phyloP scores from a whole-genome alignment of 2,113 vertebrate genomes.

The Drymodes brunneopygia region DNA sequence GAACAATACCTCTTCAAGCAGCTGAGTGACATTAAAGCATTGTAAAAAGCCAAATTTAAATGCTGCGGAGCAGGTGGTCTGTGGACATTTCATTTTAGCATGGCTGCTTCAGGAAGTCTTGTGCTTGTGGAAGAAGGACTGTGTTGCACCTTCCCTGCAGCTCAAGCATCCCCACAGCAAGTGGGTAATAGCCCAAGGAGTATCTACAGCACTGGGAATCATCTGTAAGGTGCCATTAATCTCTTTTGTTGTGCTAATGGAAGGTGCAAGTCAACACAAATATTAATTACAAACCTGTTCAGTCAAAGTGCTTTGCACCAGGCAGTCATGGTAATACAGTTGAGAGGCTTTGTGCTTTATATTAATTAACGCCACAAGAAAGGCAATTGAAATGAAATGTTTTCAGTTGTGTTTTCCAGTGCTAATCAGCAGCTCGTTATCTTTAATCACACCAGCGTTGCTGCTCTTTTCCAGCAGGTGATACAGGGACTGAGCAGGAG shows the following conservation, averaged over 20 bases:
- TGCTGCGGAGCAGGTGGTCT: background rate
- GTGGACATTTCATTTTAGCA: background rate
- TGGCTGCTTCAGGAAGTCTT: background rate
- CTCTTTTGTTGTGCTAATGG: slow-evolving; percentile 12
- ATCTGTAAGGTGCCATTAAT: slow-evolving; percentile 7
- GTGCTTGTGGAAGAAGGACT: background rate
- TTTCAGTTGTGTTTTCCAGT: slow-evolving; percentile 33
- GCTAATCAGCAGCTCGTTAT: slow-evolving; percentile 60
- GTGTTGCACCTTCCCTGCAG: background rate
- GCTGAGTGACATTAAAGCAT: background rate
- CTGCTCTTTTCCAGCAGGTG: background rate
- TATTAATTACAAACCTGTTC: slow-evolving; percentile 39
- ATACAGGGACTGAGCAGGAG: background rate
- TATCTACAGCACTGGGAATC: background rate
- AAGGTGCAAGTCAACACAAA: slow-evolving; percentile 30
- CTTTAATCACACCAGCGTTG: background rate
- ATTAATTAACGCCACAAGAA: slow-evolving; percentile 46
- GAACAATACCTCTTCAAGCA: background rate
- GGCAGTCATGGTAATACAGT: background rate
- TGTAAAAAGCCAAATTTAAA: background rate
- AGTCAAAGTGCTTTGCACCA: background rate
- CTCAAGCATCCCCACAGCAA: background rate
- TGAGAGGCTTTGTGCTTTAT: slow-evolving; percentile 8
- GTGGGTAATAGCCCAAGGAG: background rate
- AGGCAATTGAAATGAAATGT: slow-evolving; percentile 52